phyloP scores from a whole-genome alignment of 2,888 invertebrate species.

The Apamea monoglypha region DNA sequence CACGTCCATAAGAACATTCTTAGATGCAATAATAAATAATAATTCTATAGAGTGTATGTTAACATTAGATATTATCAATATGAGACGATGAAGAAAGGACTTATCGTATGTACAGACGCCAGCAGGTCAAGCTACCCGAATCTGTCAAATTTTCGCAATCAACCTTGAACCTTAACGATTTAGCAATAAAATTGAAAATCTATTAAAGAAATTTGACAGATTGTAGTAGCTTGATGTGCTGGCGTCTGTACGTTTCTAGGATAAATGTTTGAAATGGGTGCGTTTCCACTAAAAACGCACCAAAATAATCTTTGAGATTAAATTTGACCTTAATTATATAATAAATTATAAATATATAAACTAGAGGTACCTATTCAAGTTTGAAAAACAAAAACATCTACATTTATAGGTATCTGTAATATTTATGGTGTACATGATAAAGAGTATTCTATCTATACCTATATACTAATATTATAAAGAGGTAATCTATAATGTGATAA shows the following conservation, averaged over 20 bases:
- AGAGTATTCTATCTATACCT: no score
- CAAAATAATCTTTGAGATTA: background rate
- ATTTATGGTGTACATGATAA: no score
- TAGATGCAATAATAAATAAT: background rate
- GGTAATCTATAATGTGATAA: background rate
- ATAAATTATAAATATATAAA: background rate
- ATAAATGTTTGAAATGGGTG: background rate
- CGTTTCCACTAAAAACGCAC: background rate
- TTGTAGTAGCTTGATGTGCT: no score
- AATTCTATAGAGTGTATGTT: background rate
- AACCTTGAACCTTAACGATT: no score
- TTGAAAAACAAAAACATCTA: background rate
- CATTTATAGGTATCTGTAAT: no score
- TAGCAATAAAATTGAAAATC: no score
- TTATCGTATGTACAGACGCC: background rate
- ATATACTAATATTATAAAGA: background rate
- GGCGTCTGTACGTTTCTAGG: background rate
- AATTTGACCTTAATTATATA: constrained; percentile 1
- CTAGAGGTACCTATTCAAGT: background rate
- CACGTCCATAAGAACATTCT: background rate
- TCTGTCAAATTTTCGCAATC: no score
- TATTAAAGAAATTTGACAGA: no score
- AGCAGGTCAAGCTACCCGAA: no score
- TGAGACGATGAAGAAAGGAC: background rate
- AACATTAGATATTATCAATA: background rate